phyloP scores from a whole-genome alignment of 2,888 invertebrate species.

The Apamea anceps region DNA sequence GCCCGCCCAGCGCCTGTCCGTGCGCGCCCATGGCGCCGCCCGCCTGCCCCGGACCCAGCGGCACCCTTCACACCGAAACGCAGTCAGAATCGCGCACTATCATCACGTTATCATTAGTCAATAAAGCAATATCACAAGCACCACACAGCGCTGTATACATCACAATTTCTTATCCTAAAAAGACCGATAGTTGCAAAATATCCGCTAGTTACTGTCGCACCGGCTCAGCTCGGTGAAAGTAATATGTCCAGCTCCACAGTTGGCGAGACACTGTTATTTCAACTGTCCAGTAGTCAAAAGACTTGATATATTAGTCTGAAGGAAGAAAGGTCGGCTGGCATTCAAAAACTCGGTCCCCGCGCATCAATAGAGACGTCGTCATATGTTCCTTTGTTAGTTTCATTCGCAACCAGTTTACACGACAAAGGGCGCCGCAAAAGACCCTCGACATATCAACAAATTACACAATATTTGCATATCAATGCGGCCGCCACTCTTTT shows the following conservation, averaged over 20 bases:
- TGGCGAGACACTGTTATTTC: constrained; percentile 80
- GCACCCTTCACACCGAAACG: constrained; percentile 78
- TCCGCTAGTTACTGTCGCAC: constrained; percentile 18
- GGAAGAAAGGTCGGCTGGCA: constrained; percentile 75
- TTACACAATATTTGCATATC: constrained; percentile 89
- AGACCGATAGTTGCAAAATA: constrained; percentile 22
- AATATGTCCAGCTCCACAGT: constrained; percentile 55
- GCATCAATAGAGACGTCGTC: constrained; percentile 85
- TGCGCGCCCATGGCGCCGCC: constrained; percentile 81
- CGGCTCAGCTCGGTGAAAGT: constrained; percentile 58
- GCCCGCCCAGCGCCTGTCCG: constrained; percentile 79
- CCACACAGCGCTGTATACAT: constrained; percentile 51
- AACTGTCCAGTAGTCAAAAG: constrained; percentile 81
- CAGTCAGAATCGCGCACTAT: constrained; percentile 58
- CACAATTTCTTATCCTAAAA: constrained; percentile 35
- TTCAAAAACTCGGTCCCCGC: constrained; percentile 74
- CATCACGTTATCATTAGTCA: constrained; percentile 42
- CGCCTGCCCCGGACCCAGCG: constrained; percentile 81
- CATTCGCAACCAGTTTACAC: constrained; percentile 83
- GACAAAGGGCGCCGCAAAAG: constrained; percentile 88
- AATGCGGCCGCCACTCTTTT: constrained; percentile 80
- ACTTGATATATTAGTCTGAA: constrained; percentile 82
- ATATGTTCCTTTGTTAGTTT: constrained; percentile 83
- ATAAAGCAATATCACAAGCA: constrained; percentile 45
- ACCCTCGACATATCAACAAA: constrained; percentile 90